Percentiles rank a stretch among this genome's conserved stretches.
Conservation (phyloP, 53 echinoderm and acorn worm genomes). For the Holothuria leucospilota region DNA sequence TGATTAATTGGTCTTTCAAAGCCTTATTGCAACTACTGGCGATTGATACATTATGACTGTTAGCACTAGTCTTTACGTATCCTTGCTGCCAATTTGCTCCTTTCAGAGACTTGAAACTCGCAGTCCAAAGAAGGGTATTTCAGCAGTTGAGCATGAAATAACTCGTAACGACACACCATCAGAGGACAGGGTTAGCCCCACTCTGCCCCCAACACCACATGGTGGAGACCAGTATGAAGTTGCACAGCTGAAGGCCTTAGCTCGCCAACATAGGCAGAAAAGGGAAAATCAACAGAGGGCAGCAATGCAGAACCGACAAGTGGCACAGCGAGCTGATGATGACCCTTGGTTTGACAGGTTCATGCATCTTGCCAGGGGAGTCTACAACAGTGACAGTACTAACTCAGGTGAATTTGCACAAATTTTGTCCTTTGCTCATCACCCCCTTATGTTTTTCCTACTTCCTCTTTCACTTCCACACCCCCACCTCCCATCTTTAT, state of each 20-base stretch:
- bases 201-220: conserved; percentile 4
- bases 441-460: too few species aligned
- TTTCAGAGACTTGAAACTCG: conserved; percentile 68
- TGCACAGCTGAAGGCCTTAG: conserved; percentile 69
- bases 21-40: too few species aligned
- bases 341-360: conserved; percentile 92
- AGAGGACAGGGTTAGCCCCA: conserved; percentile 35
- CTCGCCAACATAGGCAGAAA: conserved; percentile 64
- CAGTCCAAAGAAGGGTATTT: conserved; percentile 34
- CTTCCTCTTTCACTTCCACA: too few species aligned
- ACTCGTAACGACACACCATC: conserved; percentile 78
- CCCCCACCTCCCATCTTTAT: too few species aligned
- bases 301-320: conserved; percentile 33
- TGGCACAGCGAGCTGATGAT: conserved; percentile 55
- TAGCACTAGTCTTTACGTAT: not conserved
- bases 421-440: too few species aligned
- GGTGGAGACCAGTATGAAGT: conserved; percentile 49
- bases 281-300: conserved; percentile 50
- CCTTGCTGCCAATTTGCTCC: conserved; percentile 13
- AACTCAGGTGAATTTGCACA: conserved; percentile 65
- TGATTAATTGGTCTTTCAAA: too few species aligned
- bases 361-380: conserved; percentile 88
- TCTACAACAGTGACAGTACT: conserved; percentile 89
- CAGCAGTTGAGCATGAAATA: conserved; percentile 77
- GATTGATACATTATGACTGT: too few species aligned